Conservation (phyloP, 2,113 vertebrate species). For the Scomber scombrus region DNA sequence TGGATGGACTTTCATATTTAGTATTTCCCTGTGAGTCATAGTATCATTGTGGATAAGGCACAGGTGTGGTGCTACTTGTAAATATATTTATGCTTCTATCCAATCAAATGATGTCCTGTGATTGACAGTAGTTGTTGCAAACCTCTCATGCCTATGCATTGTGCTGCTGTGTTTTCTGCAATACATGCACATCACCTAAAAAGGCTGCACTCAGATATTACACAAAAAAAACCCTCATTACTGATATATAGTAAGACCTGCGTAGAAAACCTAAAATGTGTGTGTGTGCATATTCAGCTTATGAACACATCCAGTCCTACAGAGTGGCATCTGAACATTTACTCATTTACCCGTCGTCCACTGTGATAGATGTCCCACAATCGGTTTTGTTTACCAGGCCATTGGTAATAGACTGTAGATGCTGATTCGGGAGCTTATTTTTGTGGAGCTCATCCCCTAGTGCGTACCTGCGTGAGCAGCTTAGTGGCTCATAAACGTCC, state of each 20-base stretch:
- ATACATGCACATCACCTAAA: too few relatives aligned
- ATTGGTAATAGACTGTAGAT: neutral
- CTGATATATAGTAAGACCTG: too few relatives aligned
- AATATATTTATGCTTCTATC: neutral
- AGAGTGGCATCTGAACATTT: too few relatives aligned
- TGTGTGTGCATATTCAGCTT: too few relatives aligned
- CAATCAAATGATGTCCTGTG: neutral
- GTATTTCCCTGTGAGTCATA: neutral
- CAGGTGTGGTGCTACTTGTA: neutral
- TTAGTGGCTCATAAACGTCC: neutral
- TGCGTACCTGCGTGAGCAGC: neutral
- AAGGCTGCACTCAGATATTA: neutral
- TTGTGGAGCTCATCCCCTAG: neutral
- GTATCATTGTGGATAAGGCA: neutral
- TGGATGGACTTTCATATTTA: neutral
- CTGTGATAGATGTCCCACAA: neutral
- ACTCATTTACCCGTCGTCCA: too few relatives aligned
- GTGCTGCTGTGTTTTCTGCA: neutral
- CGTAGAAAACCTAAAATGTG: neutral
- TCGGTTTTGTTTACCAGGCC: neutral
- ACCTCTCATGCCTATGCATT: neutral
- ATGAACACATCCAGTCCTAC: too few relatives aligned
- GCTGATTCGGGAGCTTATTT: neutral
- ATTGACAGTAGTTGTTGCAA: constrained; percentile 2
- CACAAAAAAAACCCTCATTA: neutral